Percentiles rank a stretch among this genome's conserved stretches.
Conservation (phyloP, 1,140 invertebrate species). For the Drosophila parvula region DNA sequence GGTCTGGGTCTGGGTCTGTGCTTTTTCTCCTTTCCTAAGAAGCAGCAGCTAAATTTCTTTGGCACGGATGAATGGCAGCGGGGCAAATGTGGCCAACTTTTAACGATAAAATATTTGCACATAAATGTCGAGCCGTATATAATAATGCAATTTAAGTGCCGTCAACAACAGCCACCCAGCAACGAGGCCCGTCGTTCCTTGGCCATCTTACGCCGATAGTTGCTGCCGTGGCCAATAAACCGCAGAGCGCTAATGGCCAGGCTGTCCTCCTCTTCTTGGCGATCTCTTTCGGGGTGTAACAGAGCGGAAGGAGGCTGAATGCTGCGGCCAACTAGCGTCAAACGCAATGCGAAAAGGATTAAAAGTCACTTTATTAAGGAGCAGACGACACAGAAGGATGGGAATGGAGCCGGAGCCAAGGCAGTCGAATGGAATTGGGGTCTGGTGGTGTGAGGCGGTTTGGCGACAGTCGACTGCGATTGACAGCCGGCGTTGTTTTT, state of each 20-base stretch:
- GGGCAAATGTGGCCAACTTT: slow-evolving; percentile 57
- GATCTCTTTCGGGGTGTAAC: slow-evolving; percentile 23
- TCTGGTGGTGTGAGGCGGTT: background rate
- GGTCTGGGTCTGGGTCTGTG: slow-evolving; percentile 15
- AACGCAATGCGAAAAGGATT: slow-evolving; percentile 82
- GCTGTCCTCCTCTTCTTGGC: background rate
- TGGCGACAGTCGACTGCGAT: slow-evolving; percentile 41
- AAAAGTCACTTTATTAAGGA: slow-evolving; percentile 80
- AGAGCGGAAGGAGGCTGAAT: slow-evolving; percentile 46
- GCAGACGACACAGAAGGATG: slow-evolving; percentile 39
- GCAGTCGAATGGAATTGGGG: slow-evolving; percentile 5
- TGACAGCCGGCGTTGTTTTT: slow-evolving; percentile 59
- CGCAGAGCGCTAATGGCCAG: slow-evolving; percentile 72
- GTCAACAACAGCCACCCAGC: slow-evolving; percentile 35
- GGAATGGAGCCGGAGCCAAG: slow-evolving; percentile 3
- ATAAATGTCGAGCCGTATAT: slow-evolving; percentile 79
- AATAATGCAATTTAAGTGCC: slow-evolving; percentile 77
- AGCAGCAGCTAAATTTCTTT: slow-evolving; percentile 33
- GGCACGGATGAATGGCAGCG: slow-evolving; percentile 43
- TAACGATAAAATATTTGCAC: slow-evolving; percentile 80
- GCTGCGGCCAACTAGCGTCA: slow-evolving; percentile 63
- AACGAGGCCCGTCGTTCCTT: slow-evolving; percentile 1
- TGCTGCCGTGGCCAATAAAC: slow-evolving; percentile 73
- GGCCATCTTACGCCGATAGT: slow-evolving; percentile 40
- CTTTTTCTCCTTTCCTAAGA: slow-evolving; percentile 9